These are phyloP conservation scores for Valencia hispanica DNA, from an alignment of 2,797 vertebrate genomes.

Conservation along the genomic window DNA sequence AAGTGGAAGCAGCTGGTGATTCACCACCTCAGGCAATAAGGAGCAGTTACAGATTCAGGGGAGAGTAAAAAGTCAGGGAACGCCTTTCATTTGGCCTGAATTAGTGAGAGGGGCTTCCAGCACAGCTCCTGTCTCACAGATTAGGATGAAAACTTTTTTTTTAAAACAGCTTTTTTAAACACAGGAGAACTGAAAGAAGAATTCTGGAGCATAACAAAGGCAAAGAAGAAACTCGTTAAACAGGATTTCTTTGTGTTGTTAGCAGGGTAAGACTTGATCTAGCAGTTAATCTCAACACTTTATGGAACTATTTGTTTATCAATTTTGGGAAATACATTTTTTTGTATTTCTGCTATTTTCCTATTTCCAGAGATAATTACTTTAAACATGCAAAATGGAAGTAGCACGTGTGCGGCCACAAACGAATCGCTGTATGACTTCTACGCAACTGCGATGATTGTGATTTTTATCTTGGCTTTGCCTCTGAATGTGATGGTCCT, in stretches of 20 bases:
- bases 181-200: not conserved
- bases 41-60: conserved; percentile 63
- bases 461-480: conserved; percentile 76
- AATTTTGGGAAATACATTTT: not conserved
- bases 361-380: not conserved
- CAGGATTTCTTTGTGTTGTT: conserved; percentile 22
- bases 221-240: conserved; percentile 32
- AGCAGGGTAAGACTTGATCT: conserved; percentile 9
- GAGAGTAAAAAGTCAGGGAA: conserved; percentile 35
- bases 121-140: not conserved
- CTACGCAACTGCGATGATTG: conserved; percentile 62
- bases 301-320: not conserved
- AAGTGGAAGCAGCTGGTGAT: conserved; percentile 50
- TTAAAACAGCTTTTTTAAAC: not conserved
- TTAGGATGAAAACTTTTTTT: conserved; percentile 11
- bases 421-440: conserved; percentile 49
- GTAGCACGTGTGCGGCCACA: conserved; percentile 13
- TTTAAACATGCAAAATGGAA: too few relatives aligned
- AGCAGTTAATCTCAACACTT: not conserved
- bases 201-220: not conserved
- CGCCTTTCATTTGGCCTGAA: conserved; percentile 12
- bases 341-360: not conserved
- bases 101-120: conserved; percentile 33
- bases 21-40: conserved; percentile 62
- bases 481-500: conserved; percentile 74